Percentiles rank a stretch among this genome's conserved stretches.
These are phyloP conservation scores for Trachops cirrhosus DNA, from an alignment of 2,797 vertebrate genomes.

Conservation along the genomic window DNA sequence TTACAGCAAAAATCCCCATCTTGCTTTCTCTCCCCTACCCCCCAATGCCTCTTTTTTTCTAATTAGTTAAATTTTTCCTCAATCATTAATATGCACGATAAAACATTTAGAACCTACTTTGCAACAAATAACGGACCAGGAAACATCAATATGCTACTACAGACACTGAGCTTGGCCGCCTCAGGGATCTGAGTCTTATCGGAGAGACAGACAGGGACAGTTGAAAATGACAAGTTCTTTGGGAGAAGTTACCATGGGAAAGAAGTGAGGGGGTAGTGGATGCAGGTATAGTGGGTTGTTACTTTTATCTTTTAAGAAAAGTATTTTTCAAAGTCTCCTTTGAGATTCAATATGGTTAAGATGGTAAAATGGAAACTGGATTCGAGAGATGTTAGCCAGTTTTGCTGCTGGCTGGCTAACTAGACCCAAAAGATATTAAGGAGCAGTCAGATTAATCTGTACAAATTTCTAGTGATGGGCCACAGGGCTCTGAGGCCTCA, in stretches of 20 bases:
- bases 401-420: constrained; percentile 40
- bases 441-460: constrained; percentile 10
- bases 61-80: background rate
- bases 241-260: background rate
- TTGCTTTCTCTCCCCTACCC: background rate
- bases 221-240: background rate
- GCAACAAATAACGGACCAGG: background rate
- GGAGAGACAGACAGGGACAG: background rate
- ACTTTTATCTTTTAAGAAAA: constrained; percentile 41
- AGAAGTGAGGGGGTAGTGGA: background rate
- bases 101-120: background rate
- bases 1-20: background rate
- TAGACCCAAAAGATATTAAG: constrained; percentile 33
- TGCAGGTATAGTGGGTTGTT: background rate
- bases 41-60: background rate
- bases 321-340: constrained; percentile 40
- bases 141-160: background rate
- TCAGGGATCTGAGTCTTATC: background rate
- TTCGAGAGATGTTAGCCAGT: background rate
- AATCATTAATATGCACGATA: background rate
- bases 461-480: background rate
- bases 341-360: constrained; percentile 20
- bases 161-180: background rate
- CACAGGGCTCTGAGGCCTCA: background rate
- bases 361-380: background rate